These are phyloP conservation scores for Dendrocopos noguchii DNA, from an alignment of 2,113 vertebrate genomes.

Conservation along the genomic window DNA sequence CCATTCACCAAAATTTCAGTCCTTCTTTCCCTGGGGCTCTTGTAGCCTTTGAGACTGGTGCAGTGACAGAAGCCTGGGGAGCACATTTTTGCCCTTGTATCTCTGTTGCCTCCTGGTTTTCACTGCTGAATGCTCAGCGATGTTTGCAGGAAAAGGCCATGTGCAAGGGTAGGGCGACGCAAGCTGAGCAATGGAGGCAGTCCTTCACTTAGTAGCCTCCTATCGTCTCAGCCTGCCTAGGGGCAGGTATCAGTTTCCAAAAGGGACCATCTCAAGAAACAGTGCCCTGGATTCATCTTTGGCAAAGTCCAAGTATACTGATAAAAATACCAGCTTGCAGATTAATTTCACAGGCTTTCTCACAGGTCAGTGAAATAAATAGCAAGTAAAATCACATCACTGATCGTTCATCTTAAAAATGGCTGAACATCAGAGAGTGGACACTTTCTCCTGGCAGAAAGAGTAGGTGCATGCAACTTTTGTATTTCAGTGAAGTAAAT, in stretches of 20 bases:
- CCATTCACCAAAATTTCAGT: background rate
- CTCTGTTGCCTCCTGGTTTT: background rate
- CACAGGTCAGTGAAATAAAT: background rate
- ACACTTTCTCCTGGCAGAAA: background rate
- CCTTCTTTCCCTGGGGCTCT: rapidly evolving
- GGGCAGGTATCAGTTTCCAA: background rate
- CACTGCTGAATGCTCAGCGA: background rate
- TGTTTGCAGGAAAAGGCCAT: background rate
- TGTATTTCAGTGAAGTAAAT: background rate
- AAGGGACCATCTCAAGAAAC: background rate
- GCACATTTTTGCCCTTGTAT: background rate
- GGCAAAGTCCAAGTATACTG: background rate
- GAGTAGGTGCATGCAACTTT: background rate
- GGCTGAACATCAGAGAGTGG: background rate
- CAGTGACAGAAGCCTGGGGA: background rate
- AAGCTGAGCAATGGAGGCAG: rapidly evolving
- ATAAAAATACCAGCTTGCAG: background rate
- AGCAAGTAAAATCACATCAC: background rate
- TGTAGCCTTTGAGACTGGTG: background rate
- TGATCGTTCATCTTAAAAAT: background rate
- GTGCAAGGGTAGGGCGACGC: background rate
- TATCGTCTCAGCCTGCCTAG: background rate
- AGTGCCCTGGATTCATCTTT: background rate
- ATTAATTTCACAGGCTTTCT: background rate
- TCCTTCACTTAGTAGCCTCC: background rate